Evolutionary conservation across 1,140 invertebrate genomes (phyloP), one percentile per base, ranked within the genome.

Genomic region (Cotesia glomerata): DNA sequence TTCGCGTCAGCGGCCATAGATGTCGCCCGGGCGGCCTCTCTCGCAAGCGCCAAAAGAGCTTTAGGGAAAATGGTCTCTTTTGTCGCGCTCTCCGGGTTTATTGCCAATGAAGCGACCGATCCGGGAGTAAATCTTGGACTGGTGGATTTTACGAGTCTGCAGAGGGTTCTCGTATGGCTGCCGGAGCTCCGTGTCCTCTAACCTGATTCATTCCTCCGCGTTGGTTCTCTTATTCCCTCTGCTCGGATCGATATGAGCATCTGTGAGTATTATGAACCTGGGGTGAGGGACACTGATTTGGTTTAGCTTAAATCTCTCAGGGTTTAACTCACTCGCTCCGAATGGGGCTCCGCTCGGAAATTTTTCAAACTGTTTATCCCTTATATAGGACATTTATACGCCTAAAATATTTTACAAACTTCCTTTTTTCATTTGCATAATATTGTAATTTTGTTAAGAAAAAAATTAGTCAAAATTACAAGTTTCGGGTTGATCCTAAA

Each of bases 91-190:
- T 18, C 62, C 5, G 16, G 56, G 64, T 73, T 73, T 73, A 73
- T 73, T 73, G 71, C 39, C 65, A 68, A 73, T 73, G 65, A 73
- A 73, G 45, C 34, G 64, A 59, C 71, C 64, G 51, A 73, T 73
- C 56, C 71, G 9, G 11, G 58, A 73, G 71, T 73, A 73, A 73
- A 73, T 73, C 65, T 73, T 68, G 36, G 63, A 45, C 62, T 63
- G 36, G 65, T 65, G 59, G 39, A 68, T 68, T 73, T 73, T 73
- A 73, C 71, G 64, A 73, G 64, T 34, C 63, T 49, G 26, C 59
- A n/a, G 11, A 71, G 49, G 14, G 39, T 54, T 71, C 34, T 61
- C 58, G 8, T 26, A 9, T 58, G 16, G 52, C 16, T 18, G 56
- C 16, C 16, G 26, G 2, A 26, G 1, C 26, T 26, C 26, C 26